These are phyloP conservation scores for Scaptodrosophila lebanonensis DNA, from an alignment of 1,140 invertebrate genomes.

Conservation along the genomic window DNA sequence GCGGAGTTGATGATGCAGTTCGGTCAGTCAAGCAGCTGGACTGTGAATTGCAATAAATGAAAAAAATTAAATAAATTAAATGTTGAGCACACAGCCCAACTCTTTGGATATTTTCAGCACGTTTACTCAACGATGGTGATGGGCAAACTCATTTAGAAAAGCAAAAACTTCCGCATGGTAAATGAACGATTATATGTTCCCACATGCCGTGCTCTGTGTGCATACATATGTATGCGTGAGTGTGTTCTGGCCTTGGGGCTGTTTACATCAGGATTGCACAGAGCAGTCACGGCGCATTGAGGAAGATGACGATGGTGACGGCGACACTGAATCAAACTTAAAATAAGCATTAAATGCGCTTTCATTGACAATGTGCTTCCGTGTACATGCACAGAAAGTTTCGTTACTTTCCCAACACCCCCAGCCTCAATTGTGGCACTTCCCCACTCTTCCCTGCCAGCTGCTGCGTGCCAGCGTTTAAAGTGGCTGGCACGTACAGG, in stretches of 20 bases:
- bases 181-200: no score
- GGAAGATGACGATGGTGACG: neutral
- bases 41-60: slow-evolving; percentile 52
- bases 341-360: slow-evolving; percentile 49
- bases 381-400: no score
- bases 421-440: no score
- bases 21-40: slow-evolving; percentile 28
- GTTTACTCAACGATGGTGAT: slow-evolving; percentile 18
- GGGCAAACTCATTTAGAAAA: slow-evolving; percentile 11
- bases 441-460: no score
- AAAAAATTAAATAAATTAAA: slow-evolving; percentile 62
- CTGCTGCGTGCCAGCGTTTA: no score
- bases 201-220: no score
- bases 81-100: slow-evolving; percentile 15
- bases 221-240: no score
- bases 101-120: slow-evolving; percentile 13
- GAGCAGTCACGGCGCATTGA: slow-evolving; percentile 25
- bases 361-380: slow-evolving; percentile 55
- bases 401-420: no score
- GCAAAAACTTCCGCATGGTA: slow-evolving; percentile 41
- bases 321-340: slow-evolving; percentile 53
- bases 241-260: no score
- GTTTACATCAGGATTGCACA: slow-evolving; percentile 11
- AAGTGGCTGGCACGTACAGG: no score
- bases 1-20: no score